Evolutionary conservation across 2,888 invertebrate species (phyloP), one percentile per base, ranked within the genome.

Genomic region (Argyra leucocephala): DNA sequence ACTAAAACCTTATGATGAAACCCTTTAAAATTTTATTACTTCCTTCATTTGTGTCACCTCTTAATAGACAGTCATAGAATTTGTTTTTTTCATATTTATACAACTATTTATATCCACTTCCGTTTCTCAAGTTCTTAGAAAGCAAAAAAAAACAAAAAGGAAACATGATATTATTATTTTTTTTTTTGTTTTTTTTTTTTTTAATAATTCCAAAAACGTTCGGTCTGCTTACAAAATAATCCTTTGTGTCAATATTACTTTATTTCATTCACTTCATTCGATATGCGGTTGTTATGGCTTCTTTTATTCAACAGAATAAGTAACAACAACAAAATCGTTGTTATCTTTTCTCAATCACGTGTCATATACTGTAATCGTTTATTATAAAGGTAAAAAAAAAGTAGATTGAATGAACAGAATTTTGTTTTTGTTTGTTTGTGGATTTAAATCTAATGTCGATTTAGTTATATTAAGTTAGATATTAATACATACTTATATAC

Each of bases 21-120:
- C 48, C 48, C 48, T 48, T 48, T 48, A 48, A 48, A 48, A 48
- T 48, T 48, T 48, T 48, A 48, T 48, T 48, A 48, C 48, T 48
- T 48, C 48, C 48, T 48, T 48, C 15, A 48, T 48, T 6, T 48
- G 18, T 48, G 18, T 48, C 48, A 48, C 18, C 7, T n/a, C 18
- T 18, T 18, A 48, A 18, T 48, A 7, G 12, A 48, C 18, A n/a
- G 12, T 48, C 48, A 18, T 9, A 31, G 7, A 26, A 26, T 26
- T 37, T 37, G 2, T 37, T 37, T 37, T 37, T 37, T 37, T 15
- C 37, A 12, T 48, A 12, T 48, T 48, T 3, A 18, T 5, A 5
- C 48, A 15, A 18, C 5, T 12, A 3, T 48, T 48, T 9, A 48
- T 48, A 48, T 48, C 48, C 18, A 18, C 48, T 48, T 48, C 48